Conservation (phyloP, 1,140 invertebrate genomes). For the Anagrus nilaparvatae region DNA sequence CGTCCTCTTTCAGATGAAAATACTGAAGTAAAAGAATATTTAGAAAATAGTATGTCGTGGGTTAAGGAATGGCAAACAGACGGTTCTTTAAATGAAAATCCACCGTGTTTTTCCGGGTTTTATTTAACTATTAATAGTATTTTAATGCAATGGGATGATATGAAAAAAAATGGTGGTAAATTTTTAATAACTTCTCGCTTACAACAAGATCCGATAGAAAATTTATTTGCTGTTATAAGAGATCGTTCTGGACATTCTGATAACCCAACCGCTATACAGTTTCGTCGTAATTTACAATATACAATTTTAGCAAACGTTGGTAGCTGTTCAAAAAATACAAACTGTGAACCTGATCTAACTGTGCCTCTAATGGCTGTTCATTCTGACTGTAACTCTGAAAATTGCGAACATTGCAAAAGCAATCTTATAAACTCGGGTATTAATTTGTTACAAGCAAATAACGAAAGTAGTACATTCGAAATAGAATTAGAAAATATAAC, state of each 20-base stretch:
- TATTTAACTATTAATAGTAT: conserved; percentile 2
- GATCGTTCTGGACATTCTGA: not conserved
- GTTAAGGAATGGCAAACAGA: not conserved
- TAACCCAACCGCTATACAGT: not conserved
- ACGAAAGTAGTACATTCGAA: no score
- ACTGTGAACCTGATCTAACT: no score
- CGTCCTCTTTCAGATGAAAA: conserved; percentile 1
- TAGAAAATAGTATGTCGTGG: not conserved
- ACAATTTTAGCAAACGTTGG: no score
- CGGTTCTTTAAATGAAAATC: not conserved
- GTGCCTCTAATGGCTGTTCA: no score
- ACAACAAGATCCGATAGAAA: conserved; percentile 4
- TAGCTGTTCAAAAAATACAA: no score
- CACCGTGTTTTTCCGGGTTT: not conserved
- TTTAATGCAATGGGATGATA: not conserved
- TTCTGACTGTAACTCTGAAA: no score
- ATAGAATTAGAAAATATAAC: no score
- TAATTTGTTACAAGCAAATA: no score
- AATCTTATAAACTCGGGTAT: no score
- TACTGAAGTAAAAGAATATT: not conserved
- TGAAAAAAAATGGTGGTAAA: not conserved
- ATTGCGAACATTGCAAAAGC: no score
- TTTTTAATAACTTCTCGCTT: conserved; percentile 4
- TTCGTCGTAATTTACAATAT: conserved; percentile 8
- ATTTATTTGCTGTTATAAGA: conserved; percentile 1